Conservation (phyloP, 35 echinoderm and acorn worm genomes). For the Eucidaris tribuloides region DNA sequence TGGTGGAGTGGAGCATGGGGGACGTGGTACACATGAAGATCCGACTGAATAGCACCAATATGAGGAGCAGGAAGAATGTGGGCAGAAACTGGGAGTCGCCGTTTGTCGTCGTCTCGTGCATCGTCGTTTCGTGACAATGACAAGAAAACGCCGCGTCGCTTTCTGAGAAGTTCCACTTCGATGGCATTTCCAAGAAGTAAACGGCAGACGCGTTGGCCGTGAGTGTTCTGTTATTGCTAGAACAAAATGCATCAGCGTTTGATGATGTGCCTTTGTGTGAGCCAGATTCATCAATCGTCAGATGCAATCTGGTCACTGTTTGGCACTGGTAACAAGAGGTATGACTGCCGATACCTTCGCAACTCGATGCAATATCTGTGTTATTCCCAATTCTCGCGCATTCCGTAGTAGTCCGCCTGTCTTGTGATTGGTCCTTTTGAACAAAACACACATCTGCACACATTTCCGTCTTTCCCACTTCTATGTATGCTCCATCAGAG, state of each 20-base stretch:
- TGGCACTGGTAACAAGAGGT: too few relatives aligned
- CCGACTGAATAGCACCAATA: slow-evolving; percentile 48
- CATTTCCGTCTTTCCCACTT: too few relatives aligned
- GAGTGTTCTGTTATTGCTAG: slow-evolving; percentile 9
- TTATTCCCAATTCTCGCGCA: too few relatives aligned
- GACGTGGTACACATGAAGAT: slow-evolving; percentile 75
- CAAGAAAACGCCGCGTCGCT: background rate
- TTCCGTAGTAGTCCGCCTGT: too few relatives aligned
- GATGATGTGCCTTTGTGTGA: too few relatives aligned
- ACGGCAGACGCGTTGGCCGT: background rate
- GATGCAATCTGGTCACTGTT: too few relatives aligned
- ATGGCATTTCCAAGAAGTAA: background rate
- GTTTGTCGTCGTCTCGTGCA: background rate
- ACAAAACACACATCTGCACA: too few relatives aligned
- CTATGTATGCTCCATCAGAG: too few relatives aligned
- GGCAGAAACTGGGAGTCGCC: background rate
- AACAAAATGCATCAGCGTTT: background rate
- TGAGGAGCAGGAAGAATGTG: slow-evolving; percentile 62
- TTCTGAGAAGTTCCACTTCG: background rate
- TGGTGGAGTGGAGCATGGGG: slow-evolving; percentile 71
- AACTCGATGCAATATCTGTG: too few relatives aligned
- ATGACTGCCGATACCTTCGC: too few relatives aligned
- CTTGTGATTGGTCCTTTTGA: too few relatives aligned
- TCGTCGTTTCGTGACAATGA: background rate
- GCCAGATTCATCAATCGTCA: too few relatives aligned